phyloP scores from a whole-genome alignment of 2,888 invertebrate genomes.

The Catocala fraxini region DNA sequence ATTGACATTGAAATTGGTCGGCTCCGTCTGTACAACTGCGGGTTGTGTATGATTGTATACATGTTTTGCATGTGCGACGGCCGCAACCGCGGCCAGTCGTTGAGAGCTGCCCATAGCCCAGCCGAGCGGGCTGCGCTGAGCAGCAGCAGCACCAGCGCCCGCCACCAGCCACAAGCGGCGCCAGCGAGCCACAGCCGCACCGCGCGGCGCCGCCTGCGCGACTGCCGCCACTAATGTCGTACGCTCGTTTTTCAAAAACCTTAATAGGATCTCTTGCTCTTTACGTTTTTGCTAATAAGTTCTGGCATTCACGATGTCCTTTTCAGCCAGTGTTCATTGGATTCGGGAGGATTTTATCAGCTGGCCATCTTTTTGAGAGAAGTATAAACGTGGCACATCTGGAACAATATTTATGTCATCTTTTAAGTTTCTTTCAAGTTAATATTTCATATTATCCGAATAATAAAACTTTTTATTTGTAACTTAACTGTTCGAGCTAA shows the following conservation, averaged over 20 bases:
- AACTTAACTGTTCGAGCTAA: no score
- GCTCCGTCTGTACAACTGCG: constrained; percentile 69
- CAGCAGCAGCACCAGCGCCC: constrained; percentile 71
- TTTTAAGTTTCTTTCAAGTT: no score
- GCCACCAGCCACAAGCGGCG: constrained; percentile 74
- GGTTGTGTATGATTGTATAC: constrained; percentile 82
- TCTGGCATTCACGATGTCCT: constrained; percentile 30
- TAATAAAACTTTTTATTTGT: no score
- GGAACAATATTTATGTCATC: constrained; percentile 33
- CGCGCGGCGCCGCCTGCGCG: constrained; percentile 71
- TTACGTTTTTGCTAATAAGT: constrained; percentile 7
- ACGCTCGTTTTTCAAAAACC: constrained; percentile 42
- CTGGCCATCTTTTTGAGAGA: constrained; percentile 22
- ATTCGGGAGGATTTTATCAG: constrained; percentile 28
- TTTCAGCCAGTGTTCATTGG: constrained; percentile 47
- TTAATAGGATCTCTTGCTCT: constrained; percentile 30
- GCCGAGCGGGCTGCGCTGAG: constrained; percentile 85
- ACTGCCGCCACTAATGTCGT: constrained; percentile 61
- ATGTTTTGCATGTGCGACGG: constrained; percentile 79
- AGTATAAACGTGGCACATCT: constrained; percentile 27
- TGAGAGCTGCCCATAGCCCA: constrained; percentile 90
- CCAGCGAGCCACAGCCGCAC: constrained; percentile 79
- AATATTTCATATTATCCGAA: no score
- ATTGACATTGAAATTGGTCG: constrained; percentile 84
- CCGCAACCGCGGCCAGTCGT: constrained; percentile 88